phyloP scores from a whole-genome alignment of 1,140 invertebrate genomes.

The Euschistus heros region DNA sequence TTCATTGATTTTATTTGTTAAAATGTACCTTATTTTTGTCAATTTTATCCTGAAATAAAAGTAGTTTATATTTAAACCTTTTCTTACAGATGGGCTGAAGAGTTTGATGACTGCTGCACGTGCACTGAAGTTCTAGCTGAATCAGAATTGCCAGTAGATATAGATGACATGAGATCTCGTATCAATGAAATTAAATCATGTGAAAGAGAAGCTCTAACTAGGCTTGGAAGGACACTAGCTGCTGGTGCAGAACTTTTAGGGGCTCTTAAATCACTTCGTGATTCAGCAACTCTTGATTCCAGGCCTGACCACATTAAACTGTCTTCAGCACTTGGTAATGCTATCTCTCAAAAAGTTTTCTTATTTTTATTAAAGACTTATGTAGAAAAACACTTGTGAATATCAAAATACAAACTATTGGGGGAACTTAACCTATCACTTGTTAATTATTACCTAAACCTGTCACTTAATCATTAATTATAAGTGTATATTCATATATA shows the following conservation, averaged over 20 bases:
- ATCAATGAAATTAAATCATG: conserved; percentile 51
- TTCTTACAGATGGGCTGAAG: conserved; percentile 46
- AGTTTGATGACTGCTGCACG: conserved; percentile 58
- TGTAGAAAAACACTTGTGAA: too few species aligned
- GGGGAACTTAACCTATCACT: too few species aligned
- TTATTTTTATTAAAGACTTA: too few species aligned
- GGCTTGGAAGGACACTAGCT: conserved; percentile 62
- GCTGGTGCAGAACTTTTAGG: conserved; percentile 66
- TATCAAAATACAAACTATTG: too few species aligned
- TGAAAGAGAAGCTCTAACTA: conserved; percentile 57
- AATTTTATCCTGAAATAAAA: too few species aligned
- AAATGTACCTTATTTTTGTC: too few species aligned
- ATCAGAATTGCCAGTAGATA: conserved; percentile 51
- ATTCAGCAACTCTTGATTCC: conserved; percentile 60
- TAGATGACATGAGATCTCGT: conserved; percentile 52
- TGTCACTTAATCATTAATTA: neutral
- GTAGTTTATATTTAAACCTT: conserved; percentile 1
- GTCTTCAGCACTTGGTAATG: conserved; percentile 47
- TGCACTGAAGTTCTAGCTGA: conserved; percentile 55
- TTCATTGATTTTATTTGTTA: too few species aligned
- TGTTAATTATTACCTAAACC: too few species aligned
- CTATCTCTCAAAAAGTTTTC: too few species aligned
- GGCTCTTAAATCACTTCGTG: conserved; percentile 51
- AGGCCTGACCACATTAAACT: conserved; percentile 54
- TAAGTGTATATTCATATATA: too few species aligned